Base-by-base conservation (phyloP, 2,113 vertebrate genomes). In the Hydropotes inermis region DNA sequence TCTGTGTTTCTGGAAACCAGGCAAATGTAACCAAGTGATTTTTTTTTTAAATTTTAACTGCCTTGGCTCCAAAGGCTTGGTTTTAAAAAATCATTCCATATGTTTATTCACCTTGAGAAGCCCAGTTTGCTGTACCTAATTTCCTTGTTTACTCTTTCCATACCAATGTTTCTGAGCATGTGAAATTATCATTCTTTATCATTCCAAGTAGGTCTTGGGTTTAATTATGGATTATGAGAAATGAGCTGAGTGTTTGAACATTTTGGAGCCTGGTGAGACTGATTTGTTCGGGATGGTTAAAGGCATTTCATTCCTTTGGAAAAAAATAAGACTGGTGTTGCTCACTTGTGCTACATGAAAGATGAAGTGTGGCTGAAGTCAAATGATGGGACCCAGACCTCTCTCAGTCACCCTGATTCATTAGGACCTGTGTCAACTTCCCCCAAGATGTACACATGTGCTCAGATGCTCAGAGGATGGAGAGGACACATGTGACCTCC, bases 141-240 rank as follows among this genome's bases (percentile, higher is more conserved):
- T 90, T 89, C 8, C 47, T 13, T 91, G 74, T 14, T 94, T 98
- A 86, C 70, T 95, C 87, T 93, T 54, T n/a, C 10, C 5, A 0
- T 96, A 57, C 36, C 90, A 89, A 92, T 79, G 33, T 61, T 95
- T 70, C 78, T 95, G 97, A 79, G 12, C 27, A 83, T 30, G 3
- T 94, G 52, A 64, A 95, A 91, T 93, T 97, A 57, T 11, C 92
- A 97, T 92, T 43, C 25, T 54, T 96, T 95, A 79, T 36, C 81
- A 93, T 96, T 98, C 78, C 95, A 94, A 94, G 87, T 1, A 88
- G n/a, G 5, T 64, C 61, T 96, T 86, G 43, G 93, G 14, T 33
- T 97, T 97, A 82, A 83, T 98, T 95, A 19, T 6, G 55, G 87
- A 91, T 27, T 97, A 96, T 57, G 81, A 57, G 58, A 36, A 76